phyloP scores from a whole-genome alignment of 2,888 invertebrate species.

The Eubasilissa splendida region DNA sequence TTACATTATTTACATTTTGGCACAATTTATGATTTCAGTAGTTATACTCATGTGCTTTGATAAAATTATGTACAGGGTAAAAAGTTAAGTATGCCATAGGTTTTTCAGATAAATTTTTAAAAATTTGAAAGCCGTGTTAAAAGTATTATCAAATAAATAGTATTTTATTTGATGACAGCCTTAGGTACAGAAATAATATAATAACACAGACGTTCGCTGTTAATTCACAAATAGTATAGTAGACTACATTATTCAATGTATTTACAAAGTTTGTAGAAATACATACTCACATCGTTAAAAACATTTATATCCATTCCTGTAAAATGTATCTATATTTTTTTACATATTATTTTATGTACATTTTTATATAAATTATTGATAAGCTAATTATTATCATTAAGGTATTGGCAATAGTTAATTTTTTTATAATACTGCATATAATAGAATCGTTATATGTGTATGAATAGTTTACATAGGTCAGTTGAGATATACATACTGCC shows the following conservation, averaged over 20 bases:
- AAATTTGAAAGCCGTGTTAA: background rate
- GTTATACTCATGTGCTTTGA: background rate
- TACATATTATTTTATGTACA: background rate
- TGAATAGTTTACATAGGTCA: too few species aligned
- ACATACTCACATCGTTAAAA: too few species aligned
- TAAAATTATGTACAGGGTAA: background rate
- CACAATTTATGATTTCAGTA: constrained; percentile 8
- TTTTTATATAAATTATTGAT: background rate
- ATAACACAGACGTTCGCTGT: background rate
- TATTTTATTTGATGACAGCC: background rate
- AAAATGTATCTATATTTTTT: too few species aligned
- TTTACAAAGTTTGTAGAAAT: too few species aligned
- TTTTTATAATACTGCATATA: constrained; percentile 23
- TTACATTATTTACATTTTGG: background rate
- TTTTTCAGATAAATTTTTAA: background rate
- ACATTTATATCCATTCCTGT: too few species aligned
- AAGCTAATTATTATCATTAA: constrained; percentile 47
- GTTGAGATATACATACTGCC: too few species aligned
- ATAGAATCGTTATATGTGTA: too few species aligned
- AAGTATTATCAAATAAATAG: constrained; percentile 1
- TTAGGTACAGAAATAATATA: background rate
- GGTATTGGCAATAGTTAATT: constrained; percentile 37
- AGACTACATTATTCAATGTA: too few species aligned
- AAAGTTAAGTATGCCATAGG: too few species aligned
- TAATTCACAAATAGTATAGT: too few species aligned